Evolutionary conservation across 2,888 invertebrate genomes (phyloP).

Genomic region (Tipula helvola): DNA sequence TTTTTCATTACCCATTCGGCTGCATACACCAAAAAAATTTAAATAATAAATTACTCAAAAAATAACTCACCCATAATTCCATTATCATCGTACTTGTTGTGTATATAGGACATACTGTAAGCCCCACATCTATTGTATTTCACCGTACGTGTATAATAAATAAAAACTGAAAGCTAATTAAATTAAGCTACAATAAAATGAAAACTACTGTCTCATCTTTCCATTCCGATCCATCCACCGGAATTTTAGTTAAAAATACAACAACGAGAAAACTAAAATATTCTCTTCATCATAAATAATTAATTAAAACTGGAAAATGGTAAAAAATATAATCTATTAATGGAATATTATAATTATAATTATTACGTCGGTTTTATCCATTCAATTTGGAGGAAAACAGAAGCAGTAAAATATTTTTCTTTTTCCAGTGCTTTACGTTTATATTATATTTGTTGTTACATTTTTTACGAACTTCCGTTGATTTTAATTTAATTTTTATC

Average conservation of each 20-base stretch:
- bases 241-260: neutral
- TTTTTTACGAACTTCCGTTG: neutral
- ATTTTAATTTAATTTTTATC: neutral
- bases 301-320: neutral
- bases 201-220: neutral
- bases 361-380: neutral
- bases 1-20: neutral
- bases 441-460: neutral
- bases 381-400: neutral
- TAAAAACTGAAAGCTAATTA: neutral
- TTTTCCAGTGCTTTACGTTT: neutral
- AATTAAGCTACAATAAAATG: neutral
- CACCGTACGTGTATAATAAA: neutral
- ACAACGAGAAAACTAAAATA: neutral
- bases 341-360: neutral
- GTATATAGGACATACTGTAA: neutral
- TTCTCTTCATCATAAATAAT: neutral
- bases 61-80: neutral
- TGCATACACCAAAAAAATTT: neutral
- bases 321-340: neutral
- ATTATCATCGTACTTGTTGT: neutral
- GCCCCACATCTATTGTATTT: neutral
- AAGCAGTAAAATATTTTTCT: neutral
- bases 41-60: neutral
- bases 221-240: neutral